phyloP scores from a whole-genome alignment of 2,797 vertebrate species.

The Sandelia bainsii region DNA sequence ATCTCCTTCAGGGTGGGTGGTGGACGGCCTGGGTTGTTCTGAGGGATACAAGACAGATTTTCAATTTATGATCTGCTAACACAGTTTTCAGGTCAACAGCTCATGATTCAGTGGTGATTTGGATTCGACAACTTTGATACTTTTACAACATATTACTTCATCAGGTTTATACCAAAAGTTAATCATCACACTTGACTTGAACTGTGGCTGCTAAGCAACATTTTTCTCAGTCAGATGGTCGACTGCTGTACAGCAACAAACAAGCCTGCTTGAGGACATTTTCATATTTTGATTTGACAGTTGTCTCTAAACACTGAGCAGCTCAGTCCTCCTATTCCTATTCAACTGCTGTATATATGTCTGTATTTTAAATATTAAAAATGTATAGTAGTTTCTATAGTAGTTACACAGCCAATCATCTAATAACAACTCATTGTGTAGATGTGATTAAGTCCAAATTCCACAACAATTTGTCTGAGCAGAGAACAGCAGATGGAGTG shows the following conservation, averaged over 20 bases:
- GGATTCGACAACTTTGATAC: neutral
- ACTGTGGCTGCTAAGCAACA: too few relatives aligned
- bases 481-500: conserved; percentile 8
- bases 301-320: conserved; percentile 40
- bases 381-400: neutral
- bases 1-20: conserved; percentile 94
- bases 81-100: neutral
- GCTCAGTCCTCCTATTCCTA: conserved; percentile 20
- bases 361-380: neutral
- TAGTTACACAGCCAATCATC: neutral
- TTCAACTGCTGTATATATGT: conserved; percentile 18
- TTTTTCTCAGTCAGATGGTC: too few relatives aligned
- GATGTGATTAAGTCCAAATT: conserved; percentile 8
- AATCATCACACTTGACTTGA: neutral
- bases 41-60: conserved; percentile 16
- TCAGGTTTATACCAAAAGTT: neutral
- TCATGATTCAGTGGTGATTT: neutral
- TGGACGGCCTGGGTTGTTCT: conserved; percentile 95
- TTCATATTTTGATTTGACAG: conserved; percentile 14
- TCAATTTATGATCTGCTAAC: neutral
- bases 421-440: neutral
- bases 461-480: conserved; percentile 1
- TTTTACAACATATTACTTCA: too few relatives aligned
- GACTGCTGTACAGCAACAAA: neutral
- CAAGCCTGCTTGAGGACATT: neutral